Evolutionary conservation across 2,888 invertebrate genomes (phyloP).

Genomic region (Orchesella flavescens): DNA sequence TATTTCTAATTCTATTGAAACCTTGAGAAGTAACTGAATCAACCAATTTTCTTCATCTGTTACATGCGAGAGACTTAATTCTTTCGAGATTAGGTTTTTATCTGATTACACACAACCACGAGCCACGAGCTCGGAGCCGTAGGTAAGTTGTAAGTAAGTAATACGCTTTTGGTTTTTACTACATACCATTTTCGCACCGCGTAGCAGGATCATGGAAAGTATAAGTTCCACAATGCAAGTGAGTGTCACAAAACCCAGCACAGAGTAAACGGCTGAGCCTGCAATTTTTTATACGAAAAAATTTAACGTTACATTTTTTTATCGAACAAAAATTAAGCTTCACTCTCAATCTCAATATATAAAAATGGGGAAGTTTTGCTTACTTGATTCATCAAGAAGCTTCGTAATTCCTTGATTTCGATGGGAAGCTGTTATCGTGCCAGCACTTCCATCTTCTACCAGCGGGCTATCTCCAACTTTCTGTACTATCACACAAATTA

Average conservation of each 20-base stretch:
- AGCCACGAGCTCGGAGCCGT: too few species aligned
- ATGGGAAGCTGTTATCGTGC: background rate
- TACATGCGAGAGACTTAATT: too few species aligned
- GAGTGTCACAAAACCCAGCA: slow-evolving; percentile 47
- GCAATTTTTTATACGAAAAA: background rate
- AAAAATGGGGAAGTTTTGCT: background rate
- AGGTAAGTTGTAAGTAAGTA: too few species aligned
- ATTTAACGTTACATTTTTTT: background rate
- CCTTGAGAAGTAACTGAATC: background rate
- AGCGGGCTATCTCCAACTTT: slow-evolving; percentile 33
- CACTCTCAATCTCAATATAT: too few species aligned
- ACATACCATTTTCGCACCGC: slow-evolving; percentile 48
- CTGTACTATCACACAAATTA: slow-evolving; percentile 46
- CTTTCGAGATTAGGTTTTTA: too few species aligned
- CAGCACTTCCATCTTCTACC: slow-evolving; percentile 29
- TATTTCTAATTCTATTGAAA: background rate
- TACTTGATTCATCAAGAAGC: slow-evolving; percentile 56
- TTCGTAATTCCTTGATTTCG: slow-evolving; percentile 38
- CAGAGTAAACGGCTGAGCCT: slow-evolving; percentile 41
- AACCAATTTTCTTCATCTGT: background rate
- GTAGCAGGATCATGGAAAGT: slow-evolving; percentile 50
- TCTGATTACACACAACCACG: too few species aligned
- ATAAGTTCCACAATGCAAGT: slow-evolving; percentile 56
- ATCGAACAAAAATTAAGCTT: too few species aligned
- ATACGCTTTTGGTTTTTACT: background rate